A percentile compares a stretch with the other conserved stretches of the same genome.
These are phyloP conservation scores for Antechinus flavipes DNA, from an alignment of 2,113 vertebrate species.

Conservation along the genomic window DNA sequence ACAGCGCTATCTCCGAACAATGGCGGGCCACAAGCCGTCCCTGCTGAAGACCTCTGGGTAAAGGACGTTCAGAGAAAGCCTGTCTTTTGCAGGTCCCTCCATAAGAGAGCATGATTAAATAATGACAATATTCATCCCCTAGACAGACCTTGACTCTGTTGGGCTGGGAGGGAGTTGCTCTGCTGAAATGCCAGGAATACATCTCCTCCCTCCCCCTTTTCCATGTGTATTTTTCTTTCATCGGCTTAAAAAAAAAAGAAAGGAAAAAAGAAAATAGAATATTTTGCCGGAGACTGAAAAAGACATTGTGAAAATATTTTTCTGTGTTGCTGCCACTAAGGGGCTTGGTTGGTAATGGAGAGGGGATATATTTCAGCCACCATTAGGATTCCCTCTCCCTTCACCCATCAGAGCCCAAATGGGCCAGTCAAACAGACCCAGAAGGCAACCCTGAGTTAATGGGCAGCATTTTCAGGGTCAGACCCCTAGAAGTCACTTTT, in stretches of 20 bases:
- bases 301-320: conserved; percentile 63
- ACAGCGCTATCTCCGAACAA: conserved; percentile 45
- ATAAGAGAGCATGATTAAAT: rapidly evolving
- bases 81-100: conserved; percentile 37
- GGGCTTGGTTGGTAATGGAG: background rate
- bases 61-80: conserved; percentile 46
- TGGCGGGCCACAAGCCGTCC: background rate
- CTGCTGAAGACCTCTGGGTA: conserved; percentile 12
- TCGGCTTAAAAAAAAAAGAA: conserved; percentile 49
- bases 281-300: conserved; percentile 60
- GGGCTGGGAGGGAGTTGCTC: conserved; percentile 52
- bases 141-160: conserved; percentile 72
- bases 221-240: conserved; percentile 71
- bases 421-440: background rate
- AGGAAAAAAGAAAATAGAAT: conserved; percentile 45
- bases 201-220: conserved; percentile 45
- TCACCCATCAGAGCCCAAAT: conserved; percentile 2
- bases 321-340: conserved; percentile 37
- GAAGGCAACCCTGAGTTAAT: rapidly evolving
- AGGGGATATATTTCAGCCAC: conserved; percentile 8
- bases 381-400: conserved; percentile 5
- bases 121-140: conserved; percentile 70
- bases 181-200: conserved; percentile 12
- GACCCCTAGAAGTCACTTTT: rapidly evolving
- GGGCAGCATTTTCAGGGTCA: rapidly evolving